These are phyloP conservation scores for Drosophila parthenogenetica DNA, from an alignment of 2,888 invertebrate genomes.

Conservation along the genomic window DNA sequence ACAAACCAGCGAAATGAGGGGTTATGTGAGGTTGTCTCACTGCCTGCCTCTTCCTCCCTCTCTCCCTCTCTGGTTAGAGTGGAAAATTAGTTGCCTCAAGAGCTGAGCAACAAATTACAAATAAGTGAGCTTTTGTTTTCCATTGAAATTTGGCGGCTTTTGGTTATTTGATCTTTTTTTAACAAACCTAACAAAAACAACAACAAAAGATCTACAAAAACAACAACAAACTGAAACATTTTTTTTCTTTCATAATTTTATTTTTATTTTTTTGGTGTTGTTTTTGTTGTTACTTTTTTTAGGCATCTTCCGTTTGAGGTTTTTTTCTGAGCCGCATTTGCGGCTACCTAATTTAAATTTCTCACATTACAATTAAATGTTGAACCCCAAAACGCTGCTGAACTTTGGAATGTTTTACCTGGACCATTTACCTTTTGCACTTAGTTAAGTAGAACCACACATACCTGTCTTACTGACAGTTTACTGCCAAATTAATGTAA, in stretches of 20 bases:
- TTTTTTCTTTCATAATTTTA: slow-evolving; percentile 64
- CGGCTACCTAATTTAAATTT: slow-evolving; percentile 80
- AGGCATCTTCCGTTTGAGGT: slow-evolving; percentile 69
- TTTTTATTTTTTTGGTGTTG: slow-evolving; percentile 18
- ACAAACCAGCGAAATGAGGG: slow-evolving; percentile 59
- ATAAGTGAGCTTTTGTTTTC: slow-evolving; percentile 81
- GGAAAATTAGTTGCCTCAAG: slow-evolving; percentile 69
- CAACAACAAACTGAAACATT: slow-evolving; percentile 58
- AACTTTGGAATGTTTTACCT: slow-evolving; percentile 50
- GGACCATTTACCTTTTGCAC: slow-evolving; percentile 47
- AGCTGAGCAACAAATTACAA: slow-evolving; percentile 53
- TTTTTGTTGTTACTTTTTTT: slow-evolving; percentile 40
- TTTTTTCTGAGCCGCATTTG: slow-evolving; percentile 64
- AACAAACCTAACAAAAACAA: slow-evolving; percentile 49
- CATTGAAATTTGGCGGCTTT: slow-evolving; percentile 80
- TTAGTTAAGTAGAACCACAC: slow-evolving; percentile 4
- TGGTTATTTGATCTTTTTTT: slow-evolving; percentile 77
- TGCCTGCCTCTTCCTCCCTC: slow-evolving; percentile 21
- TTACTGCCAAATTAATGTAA: slow-evolving; percentile 78
- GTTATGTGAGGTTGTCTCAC: slow-evolving; percentile 26
- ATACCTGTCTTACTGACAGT: slow-evolving; percentile 42
- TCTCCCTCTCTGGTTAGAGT: slow-evolving; percentile 55
- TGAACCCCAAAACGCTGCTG: slow-evolving; percentile 27
- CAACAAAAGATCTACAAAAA: slow-evolving; percentile 29
- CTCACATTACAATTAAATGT: slow-evolving; percentile 78